These are phyloP conservation scores for Sepioteuthis lessoniana DNA, from an alignment of 2,888 invertebrate species.

Conservation along the genomic window DNA sequence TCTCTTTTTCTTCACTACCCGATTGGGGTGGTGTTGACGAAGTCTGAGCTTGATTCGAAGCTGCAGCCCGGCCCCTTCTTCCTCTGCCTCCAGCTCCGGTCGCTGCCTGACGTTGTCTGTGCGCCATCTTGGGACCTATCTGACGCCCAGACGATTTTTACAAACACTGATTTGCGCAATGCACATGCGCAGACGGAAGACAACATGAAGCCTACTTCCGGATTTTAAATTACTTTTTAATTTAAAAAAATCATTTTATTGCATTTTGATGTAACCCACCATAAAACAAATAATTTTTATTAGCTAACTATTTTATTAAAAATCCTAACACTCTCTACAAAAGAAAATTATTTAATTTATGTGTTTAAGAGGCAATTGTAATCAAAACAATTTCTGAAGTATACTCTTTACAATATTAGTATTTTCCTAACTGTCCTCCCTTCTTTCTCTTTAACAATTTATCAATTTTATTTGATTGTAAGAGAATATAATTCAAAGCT, in stretches of 20 bases:
- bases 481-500: no score
- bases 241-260: background rate
- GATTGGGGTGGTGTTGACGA: background rate
- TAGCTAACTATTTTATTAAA: background rate
- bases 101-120: background rate
- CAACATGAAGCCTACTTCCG: background rate
- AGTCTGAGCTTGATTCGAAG: background rate
- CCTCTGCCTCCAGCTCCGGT: background rate
- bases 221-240: background rate
- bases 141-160: background rate
- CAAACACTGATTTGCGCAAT: background rate
- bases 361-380: background rate
- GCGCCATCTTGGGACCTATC: conserved; percentile 38
- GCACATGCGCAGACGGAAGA: conserved; percentile 44
- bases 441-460: no score
- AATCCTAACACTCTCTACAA: background rate
- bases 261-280: background rate
- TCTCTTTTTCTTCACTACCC: background rate
- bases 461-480: no score
- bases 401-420: background rate
- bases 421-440: no score
- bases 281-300: background rate
- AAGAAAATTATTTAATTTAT: background rate
- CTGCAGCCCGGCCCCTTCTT: conserved; percentile 24
- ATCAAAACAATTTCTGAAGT: background rate